Evolutionary conservation across 92 coral and sea anemone species (phyloP).

Genomic region (Plumapathes pennacea): DNA sequence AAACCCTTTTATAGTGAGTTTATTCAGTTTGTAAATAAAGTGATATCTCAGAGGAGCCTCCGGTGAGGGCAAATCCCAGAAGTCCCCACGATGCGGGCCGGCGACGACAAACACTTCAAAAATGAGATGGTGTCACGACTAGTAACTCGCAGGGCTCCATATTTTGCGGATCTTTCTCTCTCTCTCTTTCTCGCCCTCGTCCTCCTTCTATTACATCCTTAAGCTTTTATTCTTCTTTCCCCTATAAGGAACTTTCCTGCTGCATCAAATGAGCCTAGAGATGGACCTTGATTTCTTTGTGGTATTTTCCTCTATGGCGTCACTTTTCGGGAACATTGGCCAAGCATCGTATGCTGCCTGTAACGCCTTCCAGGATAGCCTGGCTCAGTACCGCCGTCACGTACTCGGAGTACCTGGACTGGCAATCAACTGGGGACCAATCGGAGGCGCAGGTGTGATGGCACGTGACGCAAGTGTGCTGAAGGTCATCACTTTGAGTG

Average conservation of each 20-base stretch:
- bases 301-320: conserved; percentile 80
- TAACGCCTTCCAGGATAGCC: conserved; percentile 72
- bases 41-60: too few species aligned
- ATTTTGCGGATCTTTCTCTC: too few species aligned
- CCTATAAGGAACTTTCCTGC: conserved; percentile 63
- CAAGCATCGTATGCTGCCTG: conserved; percentile 77
- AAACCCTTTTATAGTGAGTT: too few species aligned
- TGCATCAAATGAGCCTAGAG: conserved; percentile 71
- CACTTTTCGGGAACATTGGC: conserved; percentile 63
- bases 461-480: conserved; percentile 45
- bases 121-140: too few species aligned
- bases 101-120: too few species aligned
- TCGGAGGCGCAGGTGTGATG: conserved; percentile 80
- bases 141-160: too few species aligned
- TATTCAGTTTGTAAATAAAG: too few species aligned
- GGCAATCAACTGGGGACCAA: conserved; percentile 85
- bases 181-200: too few species aligned
- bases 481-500: conserved; percentile 34
- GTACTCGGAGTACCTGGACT: conserved; percentile 77
- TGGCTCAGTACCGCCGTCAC: conserved; percentile 64
- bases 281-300: conserved; percentile 86
- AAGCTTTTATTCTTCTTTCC: too few species aligned
- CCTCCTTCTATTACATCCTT: too few species aligned
- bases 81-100: too few species aligned
- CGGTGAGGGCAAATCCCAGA: too few species aligned